Evolutionary conservation across 2,797 vertebrate genomes (phyloP).

Genomic region (Masticophis lateralis): DNA sequence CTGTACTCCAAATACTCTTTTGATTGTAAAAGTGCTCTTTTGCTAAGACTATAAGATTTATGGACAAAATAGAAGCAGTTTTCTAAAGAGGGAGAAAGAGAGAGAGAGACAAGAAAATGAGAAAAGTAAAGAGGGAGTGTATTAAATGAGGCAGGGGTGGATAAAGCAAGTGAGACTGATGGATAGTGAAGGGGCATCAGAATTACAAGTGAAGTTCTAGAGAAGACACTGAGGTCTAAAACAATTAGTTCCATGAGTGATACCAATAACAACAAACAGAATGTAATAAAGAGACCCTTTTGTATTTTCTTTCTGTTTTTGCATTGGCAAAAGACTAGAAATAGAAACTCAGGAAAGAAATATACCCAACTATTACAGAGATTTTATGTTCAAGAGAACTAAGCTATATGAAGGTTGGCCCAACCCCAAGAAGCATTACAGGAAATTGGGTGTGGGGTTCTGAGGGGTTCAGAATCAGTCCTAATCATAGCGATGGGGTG

Average conservation of each 20-base stretch:
- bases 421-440: neutral
- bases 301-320: constrained; percentile 46
- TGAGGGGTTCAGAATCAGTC: neutral
- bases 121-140: neutral
- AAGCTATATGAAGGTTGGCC: neutral
- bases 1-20: neutral
- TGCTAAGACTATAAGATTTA: neutral
- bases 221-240: neutral
- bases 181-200: neutral
- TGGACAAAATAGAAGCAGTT: neutral
- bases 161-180: constrained; percentile 8
- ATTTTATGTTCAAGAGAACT: constrained; percentile 1
- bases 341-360: constrained; percentile 47
- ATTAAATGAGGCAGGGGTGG: neutral
- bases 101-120: neutral
- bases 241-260: neutral
- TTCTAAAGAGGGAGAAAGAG: neutral
- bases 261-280: neutral
- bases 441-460: neutral
- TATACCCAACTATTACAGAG: constrained; percentile 44
- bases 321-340: neutral
- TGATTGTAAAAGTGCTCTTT: neutral
- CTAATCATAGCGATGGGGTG: neutral
- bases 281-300: neutral
- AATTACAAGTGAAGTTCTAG: neutral